Conservation (phyloP, 2,888 invertebrate genomes). For the Epistrophella euchroma region DNA sequence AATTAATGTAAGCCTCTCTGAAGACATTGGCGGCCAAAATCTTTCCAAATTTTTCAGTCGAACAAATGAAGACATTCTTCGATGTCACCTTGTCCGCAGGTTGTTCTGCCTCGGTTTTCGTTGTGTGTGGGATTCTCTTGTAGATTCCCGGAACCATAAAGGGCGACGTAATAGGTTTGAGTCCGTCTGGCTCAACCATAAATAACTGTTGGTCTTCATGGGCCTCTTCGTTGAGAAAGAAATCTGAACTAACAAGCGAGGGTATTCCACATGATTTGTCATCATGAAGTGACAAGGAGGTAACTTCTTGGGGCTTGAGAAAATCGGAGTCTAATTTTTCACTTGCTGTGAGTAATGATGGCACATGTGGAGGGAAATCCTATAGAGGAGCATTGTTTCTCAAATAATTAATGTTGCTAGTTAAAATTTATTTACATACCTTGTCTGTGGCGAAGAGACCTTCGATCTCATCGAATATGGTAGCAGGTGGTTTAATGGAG, state of each 20-base stretch:
- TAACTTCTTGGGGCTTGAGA: neutral
- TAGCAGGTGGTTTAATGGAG: conserved; percentile 54
- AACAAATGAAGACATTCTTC: conserved; percentile 78
- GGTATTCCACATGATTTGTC: conserved; percentile 61
- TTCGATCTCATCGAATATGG: conserved; percentile 72
- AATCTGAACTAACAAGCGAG: conserved; percentile 56
- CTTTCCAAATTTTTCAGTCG: conserved; percentile 76
- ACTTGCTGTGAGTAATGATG: neutral
- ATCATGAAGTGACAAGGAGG: conserved; percentile 7
- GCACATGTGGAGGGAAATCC: conserved; percentile 28
- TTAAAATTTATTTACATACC: conserved; percentile 50
- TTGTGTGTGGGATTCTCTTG: conserved; percentile 76
- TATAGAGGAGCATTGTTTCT: neutral
- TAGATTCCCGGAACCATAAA: conserved; percentile 79
- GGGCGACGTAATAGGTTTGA: conserved; percentile 78
- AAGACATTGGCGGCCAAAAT: conserved; percentile 75
- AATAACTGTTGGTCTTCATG: conserved; percentile 78
- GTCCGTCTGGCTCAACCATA: conserved; percentile 77
- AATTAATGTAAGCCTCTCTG: conserved; percentile 69
- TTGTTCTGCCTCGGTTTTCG: conserved; percentile 25
- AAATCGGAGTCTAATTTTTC: neutral
- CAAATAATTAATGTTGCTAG: neutral
- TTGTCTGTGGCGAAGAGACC: conserved; percentile 55
- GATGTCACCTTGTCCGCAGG: conserved; percentile 28
- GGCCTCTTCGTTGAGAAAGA: conserved; percentile 74